Evolutionary conservation across 2,113 vertebrate species (phyloP).

Genomic region (Lynx canadensis): DNA sequence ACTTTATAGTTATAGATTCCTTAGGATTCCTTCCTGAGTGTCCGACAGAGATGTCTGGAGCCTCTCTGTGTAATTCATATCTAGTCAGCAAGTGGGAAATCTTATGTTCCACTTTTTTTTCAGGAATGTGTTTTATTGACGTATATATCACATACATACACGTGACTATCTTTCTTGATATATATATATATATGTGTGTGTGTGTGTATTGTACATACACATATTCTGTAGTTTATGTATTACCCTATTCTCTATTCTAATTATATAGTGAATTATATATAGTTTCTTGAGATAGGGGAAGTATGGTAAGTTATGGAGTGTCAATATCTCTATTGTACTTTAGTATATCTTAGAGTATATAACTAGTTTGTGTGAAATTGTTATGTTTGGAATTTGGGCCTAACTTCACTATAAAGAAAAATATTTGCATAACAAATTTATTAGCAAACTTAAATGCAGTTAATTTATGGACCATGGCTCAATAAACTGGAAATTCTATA

Average conservation of each 20-base stretch:
- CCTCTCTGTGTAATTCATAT: not conserved
- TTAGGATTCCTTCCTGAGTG: not conserved
- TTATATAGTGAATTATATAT: not conserved
- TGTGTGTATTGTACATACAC: not conserved
- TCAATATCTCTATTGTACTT: not conserved
- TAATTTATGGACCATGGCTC: not conserved
- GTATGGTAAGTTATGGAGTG: not conserved
- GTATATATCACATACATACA: not conserved
- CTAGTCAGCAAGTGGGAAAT: not conserved
- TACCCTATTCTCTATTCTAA: not conserved
- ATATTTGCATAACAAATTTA: not conserved
- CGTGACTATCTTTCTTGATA: not conserved
- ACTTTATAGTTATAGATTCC: not conserved
- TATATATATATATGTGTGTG: not conserved
- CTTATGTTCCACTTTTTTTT: not conserved
- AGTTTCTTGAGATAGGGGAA: not conserved
- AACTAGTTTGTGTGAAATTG: not conserved
- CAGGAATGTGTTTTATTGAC: not conserved
- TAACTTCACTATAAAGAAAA: conserved; percentile 10
- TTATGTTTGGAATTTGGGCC: not conserved
- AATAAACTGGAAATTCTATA: not conserved
- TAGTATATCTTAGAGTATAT: not conserved
- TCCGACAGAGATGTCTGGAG: not conserved
- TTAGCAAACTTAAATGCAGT: conserved; percentile 43
- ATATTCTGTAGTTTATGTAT: not conserved